Conservation (phyloP, 2,113 vertebrate genomes). For the Scartelaos histophorus region DNA sequence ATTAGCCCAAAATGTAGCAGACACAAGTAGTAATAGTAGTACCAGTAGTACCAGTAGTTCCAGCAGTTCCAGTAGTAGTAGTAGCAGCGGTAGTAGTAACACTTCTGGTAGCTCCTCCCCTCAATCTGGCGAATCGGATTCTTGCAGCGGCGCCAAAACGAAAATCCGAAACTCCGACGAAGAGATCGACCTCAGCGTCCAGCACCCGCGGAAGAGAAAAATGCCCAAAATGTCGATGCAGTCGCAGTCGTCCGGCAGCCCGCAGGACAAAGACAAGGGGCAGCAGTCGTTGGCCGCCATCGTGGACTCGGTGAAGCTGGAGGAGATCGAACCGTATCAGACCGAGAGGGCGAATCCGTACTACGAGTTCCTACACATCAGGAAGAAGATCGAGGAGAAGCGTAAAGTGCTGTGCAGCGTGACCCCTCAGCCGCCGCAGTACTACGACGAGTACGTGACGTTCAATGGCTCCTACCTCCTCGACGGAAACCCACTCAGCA, state of each 20-base stretch:
- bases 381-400: constrained; percentile 97
- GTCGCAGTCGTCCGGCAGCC: constrained; percentile 78
- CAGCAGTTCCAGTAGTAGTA: constrained; percentile 51
- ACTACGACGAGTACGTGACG: constrained; percentile 97
- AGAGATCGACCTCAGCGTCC: constrained; percentile 85
- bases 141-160: constrained; percentile 77
- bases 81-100: constrained; percentile 54
- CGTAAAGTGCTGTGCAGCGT: constrained; percentile 95
- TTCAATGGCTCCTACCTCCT: constrained; percentile 97
- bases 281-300: constrained; percentile 94
- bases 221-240: constrained; percentile 81
- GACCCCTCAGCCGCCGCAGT: constrained; percentile 95
- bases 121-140: constrained; percentile 81
- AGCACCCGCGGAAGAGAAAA: constrained; percentile 95
- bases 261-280: constrained; percentile 88
- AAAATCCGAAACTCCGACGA: constrained; percentile 86
- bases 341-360: constrained; percentile 97
- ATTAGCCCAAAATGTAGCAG: constrained; percentile 61
- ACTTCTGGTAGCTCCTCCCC: constrained; percentile 77
- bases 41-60: constrained; percentile 56
- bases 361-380: constrained; percentile 97
- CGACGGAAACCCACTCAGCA: constrained; percentile 97
- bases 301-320: constrained; percentile 94
- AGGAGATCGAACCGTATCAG: constrained; percentile 97
- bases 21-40: constrained; percentile 77